Evolutionary conservation across 2,113 vertebrate species (phyloP).

Genomic region (Macrotus californicus): DNA sequence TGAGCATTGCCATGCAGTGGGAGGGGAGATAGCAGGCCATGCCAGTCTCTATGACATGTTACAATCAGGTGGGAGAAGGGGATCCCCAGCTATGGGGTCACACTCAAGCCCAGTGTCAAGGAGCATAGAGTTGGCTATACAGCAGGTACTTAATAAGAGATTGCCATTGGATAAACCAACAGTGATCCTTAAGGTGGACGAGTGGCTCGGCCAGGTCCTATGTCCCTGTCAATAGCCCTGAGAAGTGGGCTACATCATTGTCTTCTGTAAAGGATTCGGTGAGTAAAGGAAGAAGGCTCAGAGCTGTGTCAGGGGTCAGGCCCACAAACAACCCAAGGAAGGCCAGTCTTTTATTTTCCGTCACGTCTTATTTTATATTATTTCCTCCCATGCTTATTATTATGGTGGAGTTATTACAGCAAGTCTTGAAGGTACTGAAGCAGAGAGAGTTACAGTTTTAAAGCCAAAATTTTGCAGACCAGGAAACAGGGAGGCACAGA

Average conservation of each 20-base stretch:
- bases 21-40: background rate
- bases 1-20: fast-evolving
- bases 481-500: background rate
- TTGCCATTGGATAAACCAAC: background rate
- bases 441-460: background rate
- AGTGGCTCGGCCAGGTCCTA: background rate
- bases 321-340: background rate
- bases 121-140: background rate
- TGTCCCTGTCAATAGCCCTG: background rate
- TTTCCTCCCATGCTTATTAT: background rate
- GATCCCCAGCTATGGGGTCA: no score
- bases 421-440: background rate
- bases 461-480: background rate
- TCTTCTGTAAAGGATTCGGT: background rate
- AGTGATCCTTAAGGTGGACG: fast-evolving
- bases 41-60: no score
- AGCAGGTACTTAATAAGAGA: background rate
- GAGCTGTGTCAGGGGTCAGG: background rate
- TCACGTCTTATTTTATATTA: background rate
- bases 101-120: background rate
- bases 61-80: fast-evolving
- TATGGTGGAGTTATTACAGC: background rate
- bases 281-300: background rate
- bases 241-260: background rate
- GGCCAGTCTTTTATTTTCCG: background rate